Evolutionary conservation across 2,888 invertebrate species (phyloP).

Genomic region (Nycteola revayana): DNA sequence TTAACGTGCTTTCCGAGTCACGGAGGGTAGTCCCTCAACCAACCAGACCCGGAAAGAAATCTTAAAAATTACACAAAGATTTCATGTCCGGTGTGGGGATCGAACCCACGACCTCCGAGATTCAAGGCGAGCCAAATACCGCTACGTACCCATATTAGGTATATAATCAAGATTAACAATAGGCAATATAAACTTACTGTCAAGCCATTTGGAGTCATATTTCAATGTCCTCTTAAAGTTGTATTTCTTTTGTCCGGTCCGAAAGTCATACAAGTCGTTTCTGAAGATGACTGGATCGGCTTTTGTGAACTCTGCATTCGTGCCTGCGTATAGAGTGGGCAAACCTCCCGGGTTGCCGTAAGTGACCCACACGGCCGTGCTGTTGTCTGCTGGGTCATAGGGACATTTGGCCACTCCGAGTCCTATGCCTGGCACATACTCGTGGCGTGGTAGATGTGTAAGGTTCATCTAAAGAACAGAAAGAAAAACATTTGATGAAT

Average conservation of each 20-base stretch:
- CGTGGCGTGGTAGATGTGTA: conserved; percentile 81
- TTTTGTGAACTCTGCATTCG: conserved; percentile 87
- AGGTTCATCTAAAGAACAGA: conserved; percentile 66
- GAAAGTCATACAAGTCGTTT: conserved; percentile 84
- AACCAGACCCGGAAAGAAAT: no score
- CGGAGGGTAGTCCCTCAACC: no score
- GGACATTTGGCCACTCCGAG: conserved; percentile 87
- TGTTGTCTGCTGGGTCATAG: conserved; percentile 88
- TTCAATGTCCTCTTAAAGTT: conserved; percentile 85
- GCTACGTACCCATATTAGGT: no score
- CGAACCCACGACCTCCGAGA: no score
- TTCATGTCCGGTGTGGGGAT: no score
- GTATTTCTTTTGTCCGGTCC: conserved; percentile 82
- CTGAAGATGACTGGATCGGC: conserved; percentile 88
- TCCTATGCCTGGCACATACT: conserved; percentile 85
- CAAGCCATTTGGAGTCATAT: conserved; percentile 88
- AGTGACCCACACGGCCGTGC: conserved; percentile 87
- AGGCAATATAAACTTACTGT: conserved; percentile 79
- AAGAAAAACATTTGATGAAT: conserved; percentile 5
- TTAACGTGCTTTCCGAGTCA: no score
- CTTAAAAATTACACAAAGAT: no score
- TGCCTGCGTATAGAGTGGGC: conserved; percentile 86
- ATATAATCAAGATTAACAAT: no score
- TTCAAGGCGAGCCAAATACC: no score
- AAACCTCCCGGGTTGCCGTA: conserved; percentile 85